Evolutionary conservation across 2,113 vertebrate species (phyloP), one percentile per base, ranked within the genome.

Genomic region (Stigmatopora nigra): DNA sequence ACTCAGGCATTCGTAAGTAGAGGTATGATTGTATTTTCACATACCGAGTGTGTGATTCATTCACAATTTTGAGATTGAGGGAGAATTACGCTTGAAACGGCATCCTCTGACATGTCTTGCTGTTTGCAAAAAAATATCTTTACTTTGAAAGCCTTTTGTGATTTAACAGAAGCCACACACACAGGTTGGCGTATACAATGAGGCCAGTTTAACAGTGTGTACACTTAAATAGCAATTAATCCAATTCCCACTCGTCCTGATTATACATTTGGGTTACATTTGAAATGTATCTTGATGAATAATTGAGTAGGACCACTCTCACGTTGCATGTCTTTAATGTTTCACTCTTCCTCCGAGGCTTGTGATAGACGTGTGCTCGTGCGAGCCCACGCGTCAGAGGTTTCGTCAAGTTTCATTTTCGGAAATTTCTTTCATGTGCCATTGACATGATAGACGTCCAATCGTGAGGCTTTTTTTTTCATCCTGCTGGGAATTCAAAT

Each of bases 241-340:
- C 85, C 68, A 84, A 83, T 76, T 69, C 75, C 79, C 76, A 76
- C 71, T 77, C 78, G 81, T 78, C 65, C 65, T 81, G 81, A 88
- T 89, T 84, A 83, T 75, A 86, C 80, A 87, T 86, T 84, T 86
- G 85, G 78, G 75, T 81, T 86, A 63, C 69, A 82, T 84, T 83
- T 83, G 65, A 83, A 89, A 86, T 83, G 87, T 86, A 82, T 84
- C 81, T 84, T 82, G 78, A 87, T 89, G 83, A 89, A 87, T 87
- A 87, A 87, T 87, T 87, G 76, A 87, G 78, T 20, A 82, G 78
- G 71, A 82, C 82, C 78, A 75, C 82, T 78, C 74, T 86, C 76
- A 53, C 72, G 68, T 80, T 63, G 73, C 81, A 77, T 79, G 83
- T 85, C 80, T 79, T 84, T 78, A 85, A 86, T 88, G 84, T 88